These are phyloP conservation scores for Elysia crispata DNA, from an alignment of 2,888 invertebrate species.

Conservation along the genomic window DNA sequence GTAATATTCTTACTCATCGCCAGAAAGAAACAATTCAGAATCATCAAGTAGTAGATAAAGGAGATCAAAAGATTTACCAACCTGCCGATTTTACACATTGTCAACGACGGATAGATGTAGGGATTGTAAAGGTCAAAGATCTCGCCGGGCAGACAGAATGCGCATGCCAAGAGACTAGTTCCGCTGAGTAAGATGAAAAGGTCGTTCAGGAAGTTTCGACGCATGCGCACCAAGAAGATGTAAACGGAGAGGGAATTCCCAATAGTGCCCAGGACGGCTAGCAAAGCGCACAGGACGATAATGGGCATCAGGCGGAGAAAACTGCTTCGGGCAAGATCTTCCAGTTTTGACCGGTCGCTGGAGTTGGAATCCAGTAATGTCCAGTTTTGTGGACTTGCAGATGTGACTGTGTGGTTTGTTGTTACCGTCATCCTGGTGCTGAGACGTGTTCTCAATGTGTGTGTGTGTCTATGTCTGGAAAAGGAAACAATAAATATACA, in stretches of 20 bases:
- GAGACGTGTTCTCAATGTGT: no score
- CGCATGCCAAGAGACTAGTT: slow-evolving; percentile 28
- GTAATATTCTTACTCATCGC: no score
- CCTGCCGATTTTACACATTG: slow-evolving; percentile 12
- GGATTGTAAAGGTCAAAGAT: slow-evolving; percentile 16
- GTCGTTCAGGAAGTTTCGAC: slow-evolving; percentile 21
- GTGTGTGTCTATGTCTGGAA: no score
- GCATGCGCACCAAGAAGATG: slow-evolving; percentile 30
- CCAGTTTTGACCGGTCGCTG: no score
- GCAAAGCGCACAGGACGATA: not conserved
- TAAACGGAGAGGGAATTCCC: slow-evolving; percentile 33
- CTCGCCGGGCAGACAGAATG: slow-evolving; percentile 20
- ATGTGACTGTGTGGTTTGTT: not conserved
- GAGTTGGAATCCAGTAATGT: no score
- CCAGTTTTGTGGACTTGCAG: not conserved
- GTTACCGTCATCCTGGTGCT: slow-evolving; percentile 5
- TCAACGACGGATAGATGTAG: slow-evolving; percentile 14
- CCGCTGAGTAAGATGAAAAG: slow-evolving; percentile 28
- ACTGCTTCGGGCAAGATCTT: not conserved
- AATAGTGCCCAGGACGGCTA: slow-evolving; percentile 1
- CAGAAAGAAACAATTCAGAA: no score
- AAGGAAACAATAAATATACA: no score
- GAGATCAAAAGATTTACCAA: no score
- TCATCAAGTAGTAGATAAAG: no score
- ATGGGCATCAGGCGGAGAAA: slow-evolving; percentile 27